These are phyloP conservation scores for Crypturellus undulatus DNA, from an alignment of 2,113 vertebrate genomes.

Conservation along the genomic window DNA sequence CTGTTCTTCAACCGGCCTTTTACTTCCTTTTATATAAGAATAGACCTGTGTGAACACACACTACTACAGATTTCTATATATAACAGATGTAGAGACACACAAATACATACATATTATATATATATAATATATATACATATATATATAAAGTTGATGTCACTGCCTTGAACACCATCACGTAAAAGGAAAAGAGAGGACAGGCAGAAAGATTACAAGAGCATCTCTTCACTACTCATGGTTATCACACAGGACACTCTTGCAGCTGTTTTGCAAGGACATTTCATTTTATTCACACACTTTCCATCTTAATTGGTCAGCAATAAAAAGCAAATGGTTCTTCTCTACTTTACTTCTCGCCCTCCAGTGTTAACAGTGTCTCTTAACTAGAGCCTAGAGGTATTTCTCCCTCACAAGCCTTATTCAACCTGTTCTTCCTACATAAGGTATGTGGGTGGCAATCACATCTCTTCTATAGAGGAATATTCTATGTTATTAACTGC, in stretches of 20 bases:
- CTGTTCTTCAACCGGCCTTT: not conserved
- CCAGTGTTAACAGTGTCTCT: slow-evolving; percentile 40
- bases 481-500: slow-evolving; percentile 17
- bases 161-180: not conserved
- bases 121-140: fast-evolving
- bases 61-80: not conserved
- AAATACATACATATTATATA: fast-evolving
- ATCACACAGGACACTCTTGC: not conserved
- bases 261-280: slow-evolving; percentile 44
- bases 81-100: fast-evolving
- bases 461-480: not conserved
- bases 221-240: not conserved
- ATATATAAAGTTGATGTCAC: not conserved
- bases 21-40: slow-evolving; percentile 28
- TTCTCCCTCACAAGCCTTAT: slow-evolving; percentile 32
- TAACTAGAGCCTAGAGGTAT: slow-evolving; percentile 39
- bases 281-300: slow-evolving; percentile 35
- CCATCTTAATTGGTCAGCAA: slow-evolving; percentile 63
- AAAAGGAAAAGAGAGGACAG: not conserved
- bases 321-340: slow-evolving; percentile 65
- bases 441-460: slow-evolving; percentile 24
- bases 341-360: slow-evolving; percentile 42
- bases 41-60: not conserved
- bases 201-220: not conserved
- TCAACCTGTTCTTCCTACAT: not conserved